Evolutionary conservation across 2,797 vertebrate genomes (phyloP).

Genomic region (Brotula barbata): DNA sequence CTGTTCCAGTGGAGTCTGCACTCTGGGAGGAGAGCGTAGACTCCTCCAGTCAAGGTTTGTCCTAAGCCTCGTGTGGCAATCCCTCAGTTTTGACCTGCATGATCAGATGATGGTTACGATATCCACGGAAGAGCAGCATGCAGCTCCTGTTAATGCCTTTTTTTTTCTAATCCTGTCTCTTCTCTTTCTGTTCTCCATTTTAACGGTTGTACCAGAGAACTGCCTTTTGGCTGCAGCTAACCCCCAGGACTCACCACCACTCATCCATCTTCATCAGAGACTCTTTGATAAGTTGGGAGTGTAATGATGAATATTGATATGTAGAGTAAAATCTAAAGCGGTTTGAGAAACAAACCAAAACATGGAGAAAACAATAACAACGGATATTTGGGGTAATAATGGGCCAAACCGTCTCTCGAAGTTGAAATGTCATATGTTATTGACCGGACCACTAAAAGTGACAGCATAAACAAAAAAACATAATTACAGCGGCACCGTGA

Average conservation of each 20-base stretch:
- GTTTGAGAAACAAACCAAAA: not conserved
- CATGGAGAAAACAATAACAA: not conserved
- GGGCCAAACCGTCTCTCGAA: too few species aligned
- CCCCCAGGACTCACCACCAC: not conserved
- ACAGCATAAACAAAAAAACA: too few species aligned
- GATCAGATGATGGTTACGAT: slow-evolving; percentile 15
- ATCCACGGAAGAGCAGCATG: slow-evolving; percentile 53
- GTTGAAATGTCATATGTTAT: too few species aligned
- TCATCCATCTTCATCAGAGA: slow-evolving; percentile 8
- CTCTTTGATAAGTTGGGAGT: slow-evolving; percentile 26
- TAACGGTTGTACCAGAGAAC: not conserved
- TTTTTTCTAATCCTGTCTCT: not conserved
- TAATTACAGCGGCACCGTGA: too few species aligned
- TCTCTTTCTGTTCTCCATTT: not conserved
- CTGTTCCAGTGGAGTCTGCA: slow-evolving; percentile 78
- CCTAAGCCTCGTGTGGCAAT: slow-evolving; percentile 5
- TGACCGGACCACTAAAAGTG: too few species aligned
- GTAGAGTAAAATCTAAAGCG: not conserved
- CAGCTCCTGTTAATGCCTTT: slow-evolving; percentile 2
- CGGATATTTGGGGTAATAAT: not conserved
- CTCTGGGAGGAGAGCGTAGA: slow-evolving; percentile 76
- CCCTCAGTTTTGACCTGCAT: slow-evolving; percentile 49
- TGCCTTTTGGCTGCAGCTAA: slow-evolving; percentile 18
- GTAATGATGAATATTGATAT: not conserved
- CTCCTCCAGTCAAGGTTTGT: slow-evolving; percentile 81